These are phyloP conservation scores for Dasyprocta punctata DNA, from an alignment of 2,113 vertebrate genomes.

Conservation along the genomic window DNA sequence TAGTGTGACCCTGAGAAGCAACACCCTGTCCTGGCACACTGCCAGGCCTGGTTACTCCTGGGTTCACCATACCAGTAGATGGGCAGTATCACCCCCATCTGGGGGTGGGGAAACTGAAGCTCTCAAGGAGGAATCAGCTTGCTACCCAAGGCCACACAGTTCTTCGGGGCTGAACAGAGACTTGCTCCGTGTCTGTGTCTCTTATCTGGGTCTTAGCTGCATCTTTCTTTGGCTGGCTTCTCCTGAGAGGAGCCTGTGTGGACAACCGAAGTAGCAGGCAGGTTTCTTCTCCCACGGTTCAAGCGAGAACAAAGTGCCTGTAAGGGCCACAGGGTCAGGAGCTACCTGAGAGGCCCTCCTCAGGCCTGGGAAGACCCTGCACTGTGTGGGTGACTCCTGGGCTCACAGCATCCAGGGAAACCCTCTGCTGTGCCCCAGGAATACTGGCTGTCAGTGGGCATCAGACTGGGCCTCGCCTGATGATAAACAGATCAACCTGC, in stretches of 20 bases:
- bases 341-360: background rate
- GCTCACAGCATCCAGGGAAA: background rate
- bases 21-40: no score
- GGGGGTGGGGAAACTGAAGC: background rate
- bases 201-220: background rate
- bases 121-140: background rate
- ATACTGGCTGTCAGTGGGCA: background rate
- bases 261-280: background rate
- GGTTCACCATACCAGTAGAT: background rate
- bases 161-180: background rate
- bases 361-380: background rate
- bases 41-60: rapidly evolving
- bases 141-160: background rate
- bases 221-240: background rate
- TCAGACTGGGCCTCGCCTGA: background rate
- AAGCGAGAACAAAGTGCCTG: background rate
- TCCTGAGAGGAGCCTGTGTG: background rate
- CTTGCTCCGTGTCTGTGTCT: rapidly evolving
- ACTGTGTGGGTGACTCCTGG: no score
- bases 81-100: rapidly evolving
- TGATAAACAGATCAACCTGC: background rate
- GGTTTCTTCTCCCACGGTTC: no score
- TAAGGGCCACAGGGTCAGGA: background rate
- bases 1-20: background rate
- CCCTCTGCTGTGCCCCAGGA: background rate